Base-by-base conservation (phyloP, 1,140 invertebrate species). In the Cotesia typhae region DNA sequence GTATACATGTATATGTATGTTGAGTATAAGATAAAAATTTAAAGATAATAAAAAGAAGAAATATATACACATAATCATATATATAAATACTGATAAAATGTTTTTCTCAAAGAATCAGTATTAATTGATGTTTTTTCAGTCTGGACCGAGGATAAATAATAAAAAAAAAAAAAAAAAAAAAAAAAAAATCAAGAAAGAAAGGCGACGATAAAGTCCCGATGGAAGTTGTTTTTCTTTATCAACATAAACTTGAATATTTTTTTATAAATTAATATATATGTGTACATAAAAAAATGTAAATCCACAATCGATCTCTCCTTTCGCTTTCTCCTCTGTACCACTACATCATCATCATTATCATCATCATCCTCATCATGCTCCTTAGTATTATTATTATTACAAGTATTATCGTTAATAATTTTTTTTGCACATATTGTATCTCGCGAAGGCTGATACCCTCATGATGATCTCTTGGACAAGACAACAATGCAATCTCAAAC, bases 401-500 rank as follows among this genome's bases (percentile, higher is more conserved):
- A 28, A 28, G 28, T 28, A 28, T 28, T 28, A 28, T 28, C 28
- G 1, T 28, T 28, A 28, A 28, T 28, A 28, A 28, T 76, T 78
- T 78, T 78, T 75, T 55, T 28, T 60, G 17, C 64, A 41, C 55
- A 47, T 47, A 47, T 61, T 51, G 36, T 76, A 76, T 76, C 73
- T 51, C 64, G 17, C 52, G 77, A 78, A 78, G 83, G 80, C 84
- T 79, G 83, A 85, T 86, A 86, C 82, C 84, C 84, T 85, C 84
- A 75, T 78, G 75, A 79, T 86, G 84, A 85, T 85, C 85, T 85
- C 82, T 84, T 77, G 84, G 84, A 87, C 85, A 86, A 86, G 85
- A 86, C 85, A 85, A 87, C 85, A 87, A 86, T 87, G 82, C 82
- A 85, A 85, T 86, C 84, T 78, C 76, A 78, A 57, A 67, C 63